Percentiles rank a stretch among this genome's conserved stretches.
These are phyloP conservation scores for Acleris laterana DNA, from an alignment of 2,888 invertebrate genomes.

Conservation along the genomic window DNA sequence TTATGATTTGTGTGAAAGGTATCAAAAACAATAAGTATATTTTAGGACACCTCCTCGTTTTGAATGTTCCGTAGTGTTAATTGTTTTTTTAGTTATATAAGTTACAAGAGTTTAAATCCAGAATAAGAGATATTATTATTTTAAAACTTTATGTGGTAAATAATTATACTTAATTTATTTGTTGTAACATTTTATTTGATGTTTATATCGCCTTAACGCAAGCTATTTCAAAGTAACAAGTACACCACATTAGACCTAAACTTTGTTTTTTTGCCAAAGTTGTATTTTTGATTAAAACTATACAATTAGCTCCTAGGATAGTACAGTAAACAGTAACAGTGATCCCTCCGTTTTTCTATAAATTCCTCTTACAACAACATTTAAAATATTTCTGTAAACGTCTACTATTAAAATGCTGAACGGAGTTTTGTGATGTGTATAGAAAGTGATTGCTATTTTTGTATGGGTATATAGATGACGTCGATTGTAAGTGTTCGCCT, in stretches of 20 bases:
- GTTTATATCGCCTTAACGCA: constrained; percentile 23
- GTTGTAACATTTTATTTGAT: constrained; percentile 55
- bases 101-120: constrained; percentile 76
- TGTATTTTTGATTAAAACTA: constrained; percentile 46
- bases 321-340: constrained; percentile 6
- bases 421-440: constrained; percentile 71
- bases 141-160: constrained; percentile 62
- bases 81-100: constrained; percentile 78
- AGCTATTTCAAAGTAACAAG: constrained; percentile 14
- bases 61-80: constrained; percentile 58
- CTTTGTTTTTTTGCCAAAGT: constrained; percentile 56
- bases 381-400: no score
- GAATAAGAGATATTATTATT: constrained; percentile 79
- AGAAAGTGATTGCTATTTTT: constrained; percentile 81
- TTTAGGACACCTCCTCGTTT: constrained; percentile 55
- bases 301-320: constrained; percentile 30
- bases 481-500: constrained; percentile 70
- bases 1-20: no score
- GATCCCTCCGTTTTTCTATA: constrained; percentile 23
- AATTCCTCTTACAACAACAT: constrained; percentile 1
- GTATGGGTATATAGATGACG: constrained; percentile 72
- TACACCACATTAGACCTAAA: constrained; percentile 28
- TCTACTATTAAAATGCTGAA: constrained; percentile 65
- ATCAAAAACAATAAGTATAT: constrained; percentile 39
- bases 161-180: constrained; percentile 70